phyloP scores from a whole-genome alignment of 1,140 invertebrate genomes.

The Copidosoma floridanum region DNA sequence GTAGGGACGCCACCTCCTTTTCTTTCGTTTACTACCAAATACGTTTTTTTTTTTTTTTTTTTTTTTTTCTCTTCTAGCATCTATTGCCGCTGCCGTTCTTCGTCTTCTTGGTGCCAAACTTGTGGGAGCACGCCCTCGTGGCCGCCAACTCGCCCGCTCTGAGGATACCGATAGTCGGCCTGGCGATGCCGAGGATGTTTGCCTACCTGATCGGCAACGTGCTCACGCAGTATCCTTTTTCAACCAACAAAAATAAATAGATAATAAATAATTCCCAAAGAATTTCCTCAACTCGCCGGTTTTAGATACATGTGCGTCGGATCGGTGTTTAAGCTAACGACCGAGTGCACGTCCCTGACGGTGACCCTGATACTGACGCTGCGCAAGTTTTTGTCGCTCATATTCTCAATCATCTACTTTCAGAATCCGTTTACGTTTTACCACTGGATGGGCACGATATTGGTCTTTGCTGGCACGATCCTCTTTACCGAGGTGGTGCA shows the following conservation, averaged over 20 bases:
- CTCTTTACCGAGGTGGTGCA: conserved; percentile 79
- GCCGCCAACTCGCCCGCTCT: conserved; percentile 61
- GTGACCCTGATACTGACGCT: conserved; percentile 95
- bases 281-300: no score
- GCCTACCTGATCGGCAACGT: conserved; percentile 83
- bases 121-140: conserved; percentile 69
- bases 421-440: conserved; percentile 87
- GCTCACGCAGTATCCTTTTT: conserved; percentile 80
- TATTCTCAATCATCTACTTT: conserved; percentile 96
- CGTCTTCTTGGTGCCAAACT: conserved; percentile 70
- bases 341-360: conserved; percentile 89
- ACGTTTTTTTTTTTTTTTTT: background rate
- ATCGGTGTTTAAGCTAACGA: conserved; percentile 92
- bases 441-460: conserved; percentile 89
- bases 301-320: conserved; percentile 85
- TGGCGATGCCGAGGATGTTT: conserved; percentile 71
- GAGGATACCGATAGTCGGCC: conserved; percentile 51
- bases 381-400: conserved; percentile 90
- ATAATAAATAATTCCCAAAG: conserved; percentile 37
- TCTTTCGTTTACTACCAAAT: no score
- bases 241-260: background rate
- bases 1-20: conserved; percentile 48
- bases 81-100: conserved; percentile 86
- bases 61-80: conserved; percentile 63
- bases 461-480: conserved; percentile 91